A percentile compares a stretch with the other conserved stretches of the same genome.
Conservation (phyloP, 2,888 invertebrate genomes). For the Patella depressa region DNA sequence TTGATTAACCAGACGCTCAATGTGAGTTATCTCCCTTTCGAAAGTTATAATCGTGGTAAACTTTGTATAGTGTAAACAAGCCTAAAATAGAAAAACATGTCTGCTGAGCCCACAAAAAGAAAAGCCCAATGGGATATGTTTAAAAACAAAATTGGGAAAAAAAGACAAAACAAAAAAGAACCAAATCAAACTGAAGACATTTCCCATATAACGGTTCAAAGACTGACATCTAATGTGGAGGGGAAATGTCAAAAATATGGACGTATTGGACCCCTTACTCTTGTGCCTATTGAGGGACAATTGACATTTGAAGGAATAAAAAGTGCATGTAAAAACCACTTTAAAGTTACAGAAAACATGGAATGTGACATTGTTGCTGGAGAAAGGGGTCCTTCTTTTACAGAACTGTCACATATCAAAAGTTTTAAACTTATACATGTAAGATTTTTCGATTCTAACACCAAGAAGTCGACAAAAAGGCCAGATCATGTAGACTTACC, state of each 20-base stretch:
- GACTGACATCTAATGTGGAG: not conserved
- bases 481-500: too few species aligned
- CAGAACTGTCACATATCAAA: not conserved
- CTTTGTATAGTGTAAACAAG: too few species aligned
- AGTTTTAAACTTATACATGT: not conserved
- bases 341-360: not conserved
- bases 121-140: too few species aligned
- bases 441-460: too few species aligned
- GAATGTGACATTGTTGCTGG: not conserved
- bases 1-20: too few species aligned
- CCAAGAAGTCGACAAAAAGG: too few species aligned
- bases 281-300: not conserved
- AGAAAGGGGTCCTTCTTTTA: not conserved
- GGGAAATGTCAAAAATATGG: not conserved
- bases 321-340: not conserved
- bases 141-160: too few species aligned
- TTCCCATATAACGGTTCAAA: not conserved
- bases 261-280: not conserved
- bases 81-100: too few species aligned
- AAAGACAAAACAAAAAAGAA: too few species aligned
- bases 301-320: not conserved
- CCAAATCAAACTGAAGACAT: not conserved
- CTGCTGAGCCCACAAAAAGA: too few species aligned
- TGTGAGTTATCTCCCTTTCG: too few species aligned
- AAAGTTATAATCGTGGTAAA: too few species aligned